A percentile compares a stretch with the other conserved stretches of the same genome.
These are phyloP conservation scores for Mormyrus hasselquistii DNA, from an alignment of 2,797 vertebrate species.

Conservation along the genomic window DNA sequence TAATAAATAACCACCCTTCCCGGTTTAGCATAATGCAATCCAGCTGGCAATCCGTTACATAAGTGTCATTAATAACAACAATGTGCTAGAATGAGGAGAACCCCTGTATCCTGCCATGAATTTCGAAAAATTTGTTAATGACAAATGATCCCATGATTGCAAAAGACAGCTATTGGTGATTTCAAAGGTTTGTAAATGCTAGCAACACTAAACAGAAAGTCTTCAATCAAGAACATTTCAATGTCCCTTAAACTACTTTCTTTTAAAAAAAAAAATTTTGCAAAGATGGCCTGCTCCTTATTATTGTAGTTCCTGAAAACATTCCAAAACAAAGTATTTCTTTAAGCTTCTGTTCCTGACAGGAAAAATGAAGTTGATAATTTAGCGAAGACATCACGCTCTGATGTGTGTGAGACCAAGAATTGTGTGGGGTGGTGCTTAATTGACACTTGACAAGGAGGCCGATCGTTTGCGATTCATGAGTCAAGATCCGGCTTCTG, in stretches of 20 bases:
- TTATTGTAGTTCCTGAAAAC: background rate
- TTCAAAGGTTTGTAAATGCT: background rate
- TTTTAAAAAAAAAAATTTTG: background rate
- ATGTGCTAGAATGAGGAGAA: background rate
- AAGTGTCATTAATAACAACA: background rate
- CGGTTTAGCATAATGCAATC: background rate
- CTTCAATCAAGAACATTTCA: background rate
- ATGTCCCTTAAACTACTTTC: background rate
- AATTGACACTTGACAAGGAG: background rate
- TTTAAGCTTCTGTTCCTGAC: background rate
- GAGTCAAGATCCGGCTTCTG: background rate
- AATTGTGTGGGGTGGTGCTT: background rate
- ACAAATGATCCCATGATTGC: background rate
- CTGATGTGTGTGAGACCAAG: background rate
- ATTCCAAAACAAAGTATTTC: background rate
- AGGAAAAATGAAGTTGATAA: slow-evolving; percentile 6
- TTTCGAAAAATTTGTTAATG: background rate
- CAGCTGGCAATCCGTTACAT: background rate
- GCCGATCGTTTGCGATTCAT: background rate
- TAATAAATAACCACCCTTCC: background rate
- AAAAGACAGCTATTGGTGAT: background rate
- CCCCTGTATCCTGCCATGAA: background rate
- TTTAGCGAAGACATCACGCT: background rate
- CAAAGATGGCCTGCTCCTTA: background rate
- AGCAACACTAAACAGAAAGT: background rate